Evolutionary conservation across 2,113 vertebrate genomes (phyloP).

Genomic region (Etheostoma spectabile): DNA sequence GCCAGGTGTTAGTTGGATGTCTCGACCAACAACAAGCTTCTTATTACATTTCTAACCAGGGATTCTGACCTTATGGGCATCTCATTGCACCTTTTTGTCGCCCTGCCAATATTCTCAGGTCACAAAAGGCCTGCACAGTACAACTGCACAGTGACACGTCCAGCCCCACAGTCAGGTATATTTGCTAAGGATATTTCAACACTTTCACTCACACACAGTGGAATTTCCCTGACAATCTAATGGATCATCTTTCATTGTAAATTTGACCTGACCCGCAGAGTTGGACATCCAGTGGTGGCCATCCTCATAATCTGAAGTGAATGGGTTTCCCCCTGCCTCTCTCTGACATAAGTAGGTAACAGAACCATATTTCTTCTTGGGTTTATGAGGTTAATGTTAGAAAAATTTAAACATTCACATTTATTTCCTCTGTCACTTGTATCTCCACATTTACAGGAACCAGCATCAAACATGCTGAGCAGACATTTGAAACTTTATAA

Average conservation of each 20-base stretch:
- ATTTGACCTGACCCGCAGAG: conserved; percentile 40
- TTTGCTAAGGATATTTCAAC: background rate
- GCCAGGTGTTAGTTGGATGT: conserved; percentile 47
- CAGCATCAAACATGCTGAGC: background rate
- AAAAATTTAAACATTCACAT: conserved; percentile 8
- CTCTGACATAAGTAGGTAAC: background rate
- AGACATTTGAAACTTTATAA: background rate
- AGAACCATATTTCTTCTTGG: conserved; percentile 18
- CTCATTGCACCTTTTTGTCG: background rate
- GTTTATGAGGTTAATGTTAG: conserved; percentile 30
- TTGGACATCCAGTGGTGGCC: conserved; percentile 13
- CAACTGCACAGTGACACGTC: background rate
- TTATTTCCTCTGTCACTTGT: background rate
- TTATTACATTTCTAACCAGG: conserved; percentile 54
- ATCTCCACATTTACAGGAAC: background rate
- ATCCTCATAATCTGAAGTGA: conserved; percentile 49
- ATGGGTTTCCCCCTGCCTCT: background rate
- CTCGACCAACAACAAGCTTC: conserved; percentile 52
- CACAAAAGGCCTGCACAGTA: conserved; percentile 1
- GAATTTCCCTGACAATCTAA: conserved; percentile 29
- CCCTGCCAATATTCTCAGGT: conserved; percentile 5
- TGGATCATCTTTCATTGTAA: conserved; percentile 32
- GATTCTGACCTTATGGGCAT: conserved; percentile 42
- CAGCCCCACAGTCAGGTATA: background rate
- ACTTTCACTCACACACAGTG: background rate